Percentiles rank a stretch among this genome's conserved stretches.
Conservation (phyloP, 2,888 invertebrate species). For the Nymphalis polychloros region DNA sequence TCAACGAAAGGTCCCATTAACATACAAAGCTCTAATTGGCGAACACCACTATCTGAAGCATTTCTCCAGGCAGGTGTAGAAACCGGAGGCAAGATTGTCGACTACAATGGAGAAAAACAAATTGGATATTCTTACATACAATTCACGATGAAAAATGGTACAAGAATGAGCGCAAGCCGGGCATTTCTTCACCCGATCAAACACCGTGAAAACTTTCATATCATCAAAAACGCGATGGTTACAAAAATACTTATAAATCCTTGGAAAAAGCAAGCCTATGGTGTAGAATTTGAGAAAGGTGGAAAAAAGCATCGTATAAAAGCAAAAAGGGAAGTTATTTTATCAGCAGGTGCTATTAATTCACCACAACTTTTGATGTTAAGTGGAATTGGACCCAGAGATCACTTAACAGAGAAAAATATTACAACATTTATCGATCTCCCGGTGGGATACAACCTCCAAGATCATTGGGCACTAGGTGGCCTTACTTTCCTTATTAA, state of each 20-base stretch:
- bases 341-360: constrained; percentile 90
- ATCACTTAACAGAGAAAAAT: constrained; percentile 81
- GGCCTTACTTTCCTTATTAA: constrained; percentile 86
- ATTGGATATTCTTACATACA: constrained; percentile 85
- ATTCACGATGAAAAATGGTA: constrained; percentile 85
- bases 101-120: constrained; percentile 85
- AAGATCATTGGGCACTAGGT: constrained; percentile 89
- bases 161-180: constrained; percentile 87
- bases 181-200: constrained; percentile 84
- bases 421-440: constrained; percentile 83
- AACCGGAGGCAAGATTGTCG: constrained; percentile 82
- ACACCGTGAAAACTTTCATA: constrained; percentile 83
- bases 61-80: constrained; percentile 84
- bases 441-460: constrained; percentile 88
- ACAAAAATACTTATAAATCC: constrained; percentile 82
- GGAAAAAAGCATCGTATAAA: constrained; percentile 65
- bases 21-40: constrained; percentile 82
- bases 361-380: constrained; percentile 91
- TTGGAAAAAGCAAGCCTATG: constrained; percentile 77
- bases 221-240: constrained; percentile 81
- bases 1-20: constrained; percentile 82
- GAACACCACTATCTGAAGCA: constrained; percentile 80
- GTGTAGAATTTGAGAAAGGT: constrained; percentile 80
- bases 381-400: constrained; percentile 87
- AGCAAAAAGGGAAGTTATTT: constrained; percentile 86